Percentiles rank a stretch among this genome's conserved stretches.
These are phyloP conservation scores for Watsonalla binaria DNA, from an alignment of 2,888 invertebrate species.

Conservation along the genomic window DNA sequence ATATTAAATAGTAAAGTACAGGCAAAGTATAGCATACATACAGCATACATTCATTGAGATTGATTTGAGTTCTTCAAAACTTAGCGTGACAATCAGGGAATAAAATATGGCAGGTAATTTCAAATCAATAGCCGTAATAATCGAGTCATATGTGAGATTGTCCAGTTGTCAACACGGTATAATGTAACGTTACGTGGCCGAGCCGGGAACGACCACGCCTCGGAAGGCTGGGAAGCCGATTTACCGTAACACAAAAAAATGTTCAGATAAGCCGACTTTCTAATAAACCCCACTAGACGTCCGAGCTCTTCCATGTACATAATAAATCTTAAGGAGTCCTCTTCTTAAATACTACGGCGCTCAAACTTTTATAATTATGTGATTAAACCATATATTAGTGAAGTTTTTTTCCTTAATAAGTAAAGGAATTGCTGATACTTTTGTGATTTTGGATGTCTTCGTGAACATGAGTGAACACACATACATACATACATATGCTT, in stretches of 20 bases:
- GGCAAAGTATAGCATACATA: too few species aligned
- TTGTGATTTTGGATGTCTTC: too few species aligned
- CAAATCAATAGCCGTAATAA: not conserved
- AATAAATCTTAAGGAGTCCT: slow-evolving; percentile 75
- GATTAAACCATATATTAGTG: too few species aligned
- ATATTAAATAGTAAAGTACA: too few species aligned
- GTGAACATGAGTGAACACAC: too few species aligned
- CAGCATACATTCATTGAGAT: too few species aligned
- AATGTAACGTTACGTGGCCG: not conserved
- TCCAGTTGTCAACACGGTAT: not conserved
- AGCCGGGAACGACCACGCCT: slow-evolving; percentile 2
- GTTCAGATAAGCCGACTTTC: slow-evolving; percentile 74
- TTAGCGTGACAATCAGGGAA: not conserved
- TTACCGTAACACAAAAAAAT: slow-evolving; percentile 73
- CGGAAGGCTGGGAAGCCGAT: slow-evolving; percentile 42
- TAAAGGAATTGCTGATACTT: too few species aligned
- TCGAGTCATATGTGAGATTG: not conserved
- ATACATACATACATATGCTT: too few species aligned
- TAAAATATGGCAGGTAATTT: not conserved
- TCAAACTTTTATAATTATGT: slow-evolving; percentile 44
- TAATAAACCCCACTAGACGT: slow-evolving; percentile 67
- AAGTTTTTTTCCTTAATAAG: too few species aligned
- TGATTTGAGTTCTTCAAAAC: too few species aligned
- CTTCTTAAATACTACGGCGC: slow-evolving; percentile 45
- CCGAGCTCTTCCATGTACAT: slow-evolving; percentile 66